Evolutionary conservation across 2,113 vertebrate genomes (phyloP).

Genomic region (Aleadryas rufinucha): DNA sequence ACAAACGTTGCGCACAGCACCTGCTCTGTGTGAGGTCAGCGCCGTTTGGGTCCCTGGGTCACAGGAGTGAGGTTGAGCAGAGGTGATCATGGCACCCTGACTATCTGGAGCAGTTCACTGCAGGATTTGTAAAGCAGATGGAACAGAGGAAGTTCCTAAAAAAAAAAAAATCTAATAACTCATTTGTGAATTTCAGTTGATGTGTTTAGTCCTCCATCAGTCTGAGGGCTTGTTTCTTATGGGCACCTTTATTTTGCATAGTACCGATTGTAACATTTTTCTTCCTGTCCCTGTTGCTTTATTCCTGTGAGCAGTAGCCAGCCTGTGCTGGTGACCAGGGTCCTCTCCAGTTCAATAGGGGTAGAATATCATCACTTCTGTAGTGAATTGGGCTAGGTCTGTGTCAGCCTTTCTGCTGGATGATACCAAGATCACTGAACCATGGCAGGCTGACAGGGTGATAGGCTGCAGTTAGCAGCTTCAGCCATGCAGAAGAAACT

Average conservation of each 20-base stretch:
- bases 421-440: background rate
- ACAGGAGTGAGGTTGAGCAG: background rate
- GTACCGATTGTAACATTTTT: background rate
- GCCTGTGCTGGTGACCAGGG: background rate
- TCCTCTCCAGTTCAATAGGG: background rate
- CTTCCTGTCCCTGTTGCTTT: background rate
- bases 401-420: background rate
- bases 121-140: background rate
- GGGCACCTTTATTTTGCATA: background rate
- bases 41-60: rapidly evolving
- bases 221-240: background rate
- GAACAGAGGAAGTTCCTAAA: background rate
- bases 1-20: background rate
- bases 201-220: background rate
- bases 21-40: background rate
- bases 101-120: rapidly evolving
- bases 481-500: background rate
- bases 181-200: background rate
- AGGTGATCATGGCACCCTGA: background rate
- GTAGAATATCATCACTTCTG: background rate
- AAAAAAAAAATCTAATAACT: background rate
- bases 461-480: background rate
- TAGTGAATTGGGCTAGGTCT: background rate
- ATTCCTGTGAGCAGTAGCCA: background rate
- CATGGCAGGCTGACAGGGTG: background rate